phyloP scores from a whole-genome alignment of 2,113 vertebrate genomes.

The Vidua chalybeata region DNA sequence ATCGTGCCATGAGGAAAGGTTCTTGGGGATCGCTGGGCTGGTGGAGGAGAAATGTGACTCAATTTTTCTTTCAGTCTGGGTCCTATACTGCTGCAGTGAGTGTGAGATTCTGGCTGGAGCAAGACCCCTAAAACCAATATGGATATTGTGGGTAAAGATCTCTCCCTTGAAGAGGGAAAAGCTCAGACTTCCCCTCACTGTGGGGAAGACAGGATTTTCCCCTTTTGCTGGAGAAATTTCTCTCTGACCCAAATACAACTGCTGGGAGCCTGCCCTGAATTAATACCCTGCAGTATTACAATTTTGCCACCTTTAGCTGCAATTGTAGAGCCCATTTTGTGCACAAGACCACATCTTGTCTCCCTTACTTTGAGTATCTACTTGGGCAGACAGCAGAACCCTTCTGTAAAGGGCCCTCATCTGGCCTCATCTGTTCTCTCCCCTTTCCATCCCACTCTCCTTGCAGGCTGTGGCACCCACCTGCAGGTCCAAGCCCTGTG shows the following conservation, averaged over 20 bases:
- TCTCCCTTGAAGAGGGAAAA: neutral
- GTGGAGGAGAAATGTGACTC: neutral
- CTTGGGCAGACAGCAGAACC: neutral
- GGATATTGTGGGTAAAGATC: neutral
- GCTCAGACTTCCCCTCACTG: neutral
- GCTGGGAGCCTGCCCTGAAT: neutral
- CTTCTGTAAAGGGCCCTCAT: neutral
- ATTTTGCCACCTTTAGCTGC: neutral
- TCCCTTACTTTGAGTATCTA: neutral
- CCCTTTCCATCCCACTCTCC: neutral
- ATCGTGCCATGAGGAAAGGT: neutral
- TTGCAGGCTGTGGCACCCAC: neutral
- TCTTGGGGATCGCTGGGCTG: rapidly evolving
- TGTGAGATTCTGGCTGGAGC: neutral
- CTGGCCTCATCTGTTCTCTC: neutral
- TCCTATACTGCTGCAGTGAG: neutral
- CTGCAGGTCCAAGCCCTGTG: neutral
- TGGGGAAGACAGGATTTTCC: neutral
- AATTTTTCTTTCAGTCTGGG: neutral
- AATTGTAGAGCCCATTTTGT: neutral
- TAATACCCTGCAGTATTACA: neutral
- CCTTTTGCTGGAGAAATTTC: neutral
- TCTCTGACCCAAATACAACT: neutral
- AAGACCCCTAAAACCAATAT: neutral
- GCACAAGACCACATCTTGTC: neutral